A percentile compares a stretch with the other conserved stretches of the same genome.
Conservation (phyloP, 2,113 vertebrate genomes). For the Etheostoma cragini region DNA sequence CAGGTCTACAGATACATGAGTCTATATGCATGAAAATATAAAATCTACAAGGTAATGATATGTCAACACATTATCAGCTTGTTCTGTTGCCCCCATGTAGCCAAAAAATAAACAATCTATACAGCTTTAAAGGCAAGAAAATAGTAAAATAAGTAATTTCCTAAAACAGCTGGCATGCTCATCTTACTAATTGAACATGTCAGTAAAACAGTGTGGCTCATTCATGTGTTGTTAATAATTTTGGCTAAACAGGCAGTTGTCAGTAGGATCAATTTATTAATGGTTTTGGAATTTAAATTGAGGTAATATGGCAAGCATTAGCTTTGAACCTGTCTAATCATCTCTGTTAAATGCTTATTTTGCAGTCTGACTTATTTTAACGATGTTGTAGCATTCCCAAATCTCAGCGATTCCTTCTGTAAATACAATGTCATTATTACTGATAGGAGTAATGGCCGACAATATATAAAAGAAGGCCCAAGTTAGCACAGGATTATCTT, state of each 20-base stretch:
- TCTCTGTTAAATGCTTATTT: constrained; percentile 12
- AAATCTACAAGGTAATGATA: neutral
- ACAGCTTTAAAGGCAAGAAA: neutral
- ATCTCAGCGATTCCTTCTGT: constrained; percentile 10
- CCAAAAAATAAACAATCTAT: neutral
- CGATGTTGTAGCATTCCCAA: neutral
- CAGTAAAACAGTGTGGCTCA: neutral
- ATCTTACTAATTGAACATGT: neutral
- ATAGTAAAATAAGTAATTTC: neutral
- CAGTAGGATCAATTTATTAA: neutral
- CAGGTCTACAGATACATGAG: neutral
- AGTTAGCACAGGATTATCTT: constrained; percentile 12
- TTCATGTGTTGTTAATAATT: neutral
- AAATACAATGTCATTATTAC: neutral
- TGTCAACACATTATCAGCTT: neutral
- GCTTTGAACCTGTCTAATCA: constrained; percentile 10
- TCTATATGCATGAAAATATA: neutral
- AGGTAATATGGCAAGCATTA: neutral
- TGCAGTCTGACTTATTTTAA: neutral
- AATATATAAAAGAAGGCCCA: constrained; percentile 6
- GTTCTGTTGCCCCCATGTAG: neutral
- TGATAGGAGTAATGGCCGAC: neutral
- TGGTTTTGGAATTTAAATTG: neutral
- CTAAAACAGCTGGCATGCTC: neutral
- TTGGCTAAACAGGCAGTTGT: neutral